Percentiles rank a stretch among this genome's conserved stretches.
phyloP scores from a whole-genome alignment of 1,140 invertebrate genomes.

The Lucilia cuprina region DNA sequence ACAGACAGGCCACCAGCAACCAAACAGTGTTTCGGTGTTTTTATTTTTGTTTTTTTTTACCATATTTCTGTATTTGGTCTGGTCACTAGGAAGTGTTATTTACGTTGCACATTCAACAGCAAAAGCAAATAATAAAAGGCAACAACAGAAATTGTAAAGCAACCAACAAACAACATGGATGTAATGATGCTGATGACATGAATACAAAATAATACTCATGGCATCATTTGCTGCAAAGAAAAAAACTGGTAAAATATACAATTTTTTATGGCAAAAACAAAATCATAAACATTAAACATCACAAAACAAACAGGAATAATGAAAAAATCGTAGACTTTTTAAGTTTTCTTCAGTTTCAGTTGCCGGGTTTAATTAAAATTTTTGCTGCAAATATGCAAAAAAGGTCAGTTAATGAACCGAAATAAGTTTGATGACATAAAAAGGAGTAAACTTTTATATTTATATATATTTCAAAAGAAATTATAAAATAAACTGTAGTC shows the following conservation, averaged over 20 bases:
- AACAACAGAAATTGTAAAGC: too few species aligned
- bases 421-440: too few species aligned
- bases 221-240: background rate
- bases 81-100: background rate
- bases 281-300: too few species aligned
- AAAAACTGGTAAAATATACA: background rate
- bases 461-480: too few species aligned
- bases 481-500: too few species aligned
- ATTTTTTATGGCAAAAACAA: background rate
- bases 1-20: background rate
- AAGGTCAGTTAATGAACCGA: too few species aligned
- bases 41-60: background rate
- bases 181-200: conserved; percentile 1
- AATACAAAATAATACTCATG: background rate
- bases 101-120: background rate
- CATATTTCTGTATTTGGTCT: background rate
- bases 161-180: background rate
- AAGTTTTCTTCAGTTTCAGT: too few species aligned
- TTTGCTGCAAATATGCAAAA: too few species aligned
- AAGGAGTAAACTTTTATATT: too few species aligned
- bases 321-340: too few species aligned
- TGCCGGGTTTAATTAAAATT: too few species aligned
- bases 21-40: background rate
- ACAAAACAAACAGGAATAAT: too few species aligned
- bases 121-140: background rate